Base-by-base conservation (phyloP, 2,888 invertebrate genomes). In the Eilema sororculum region DNA sequence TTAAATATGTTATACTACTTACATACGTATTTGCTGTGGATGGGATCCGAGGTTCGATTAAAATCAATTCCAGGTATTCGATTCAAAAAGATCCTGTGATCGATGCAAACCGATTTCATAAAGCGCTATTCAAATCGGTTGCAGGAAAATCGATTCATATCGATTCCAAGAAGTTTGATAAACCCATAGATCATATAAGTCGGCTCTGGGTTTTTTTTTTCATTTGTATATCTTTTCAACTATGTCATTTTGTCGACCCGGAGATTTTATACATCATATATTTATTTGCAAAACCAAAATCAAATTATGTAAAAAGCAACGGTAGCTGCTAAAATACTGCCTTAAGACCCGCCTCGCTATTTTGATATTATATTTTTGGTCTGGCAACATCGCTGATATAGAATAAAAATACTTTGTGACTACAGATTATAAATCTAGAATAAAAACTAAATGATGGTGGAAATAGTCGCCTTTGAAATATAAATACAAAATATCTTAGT, bases 321-420 rank as follows among this genome's bases (percentile, higher is more conserved):
- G 64, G 56, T 61, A 64, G 68, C 56, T 59, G 28, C 41, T n/a
- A 59, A 65, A 65, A 68, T 22, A 77, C 83, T 82, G 83, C 65
- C 81, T 81, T 81, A 82, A 82, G 79, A 78, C 78, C 65, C 56
- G 76, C 71, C 65, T 74, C 65, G 76, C 77, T 79, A 79, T 78
- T 68, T 74, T 65, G 65, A 73, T 75, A 30, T 66, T 60, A 65
- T 68, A 70, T 69, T 82, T 79, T 82, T 83, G 81, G 83, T 75
- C 69, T 79, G 82, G 78, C 83, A 76, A 83, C 83, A 75, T 65
- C 73, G 72, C 71, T 83, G 81, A 66, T 58, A 77, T 71, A 83
- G 81, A 75, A 78, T 81, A 83, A 83, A 82, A 82, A 81, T 81
- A 81, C 76, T 83, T 83, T 82, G 81, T 82, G 83, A 82, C 81